Conservation (phyloP, 1,140 invertebrate species). For the Artemia franciscana region DNA sequence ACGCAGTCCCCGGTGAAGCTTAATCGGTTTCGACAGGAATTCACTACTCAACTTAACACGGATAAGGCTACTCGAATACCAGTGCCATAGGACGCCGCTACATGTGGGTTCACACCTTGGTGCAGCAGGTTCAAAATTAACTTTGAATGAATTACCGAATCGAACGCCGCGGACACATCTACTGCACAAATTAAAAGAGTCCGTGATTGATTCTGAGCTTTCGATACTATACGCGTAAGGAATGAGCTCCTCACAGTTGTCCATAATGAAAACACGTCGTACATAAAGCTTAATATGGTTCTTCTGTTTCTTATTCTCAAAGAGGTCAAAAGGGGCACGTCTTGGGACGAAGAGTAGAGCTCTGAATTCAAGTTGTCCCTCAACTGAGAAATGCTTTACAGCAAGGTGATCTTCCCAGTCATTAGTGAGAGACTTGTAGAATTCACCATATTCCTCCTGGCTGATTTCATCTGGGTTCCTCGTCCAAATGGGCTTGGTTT, state of each 20-base stretch:
- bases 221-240: too few species aligned
- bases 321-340: conserved; percentile 87
- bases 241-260: conserved; percentile 95
- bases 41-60: too few species aligned
- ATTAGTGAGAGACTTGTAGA: conserved; percentile 94
- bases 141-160: too few species aligned
- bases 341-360: conserved; percentile 84
- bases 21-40: too few species aligned
- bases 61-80: too few species aligned
- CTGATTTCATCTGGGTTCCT: conserved; percentile 92
- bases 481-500: conserved; percentile 97
- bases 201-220: too few species aligned
- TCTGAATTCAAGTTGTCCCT: conserved; percentile 92
- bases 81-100: too few species aligned
- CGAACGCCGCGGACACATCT: too few species aligned
- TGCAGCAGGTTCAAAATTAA: too few species aligned
- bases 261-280: conserved; percentile 93
- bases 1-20: too few species aligned
- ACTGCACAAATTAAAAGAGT: too few species aligned
- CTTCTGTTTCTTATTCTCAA: conserved; percentile 93
- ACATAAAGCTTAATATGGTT: conserved; percentile 98
- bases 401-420: conserved; percentile 98
- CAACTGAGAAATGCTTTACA: conserved; percentile 95
- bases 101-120: too few species aligned
- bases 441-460: conserved; percentile 94